Conservation (phyloP, 1,140 invertebrate genomes). For the Drosophila biarmipes region DNA sequence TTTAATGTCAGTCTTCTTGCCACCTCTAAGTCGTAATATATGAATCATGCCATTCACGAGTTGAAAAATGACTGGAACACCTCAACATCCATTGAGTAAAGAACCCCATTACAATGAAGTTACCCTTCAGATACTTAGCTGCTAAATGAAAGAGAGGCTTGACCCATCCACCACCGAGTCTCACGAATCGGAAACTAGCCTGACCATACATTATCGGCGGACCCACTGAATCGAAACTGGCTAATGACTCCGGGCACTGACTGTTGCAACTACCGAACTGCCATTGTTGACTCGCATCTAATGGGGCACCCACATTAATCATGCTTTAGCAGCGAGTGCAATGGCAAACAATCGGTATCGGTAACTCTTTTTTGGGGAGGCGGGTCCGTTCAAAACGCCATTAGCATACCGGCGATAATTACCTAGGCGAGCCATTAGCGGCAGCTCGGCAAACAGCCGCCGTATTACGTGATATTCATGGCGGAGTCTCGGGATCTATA, state of each 20-base stretch:
- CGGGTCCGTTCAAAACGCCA: conserved; percentile 71
- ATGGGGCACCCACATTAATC: conserved; percentile 76
- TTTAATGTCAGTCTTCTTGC: not conserved
- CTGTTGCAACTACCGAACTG: conserved; percentile 72
- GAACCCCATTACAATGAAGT: not conserved
- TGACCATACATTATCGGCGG: conserved; percentile 21
- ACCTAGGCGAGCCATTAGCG: conserved; percentile 69
- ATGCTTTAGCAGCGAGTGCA: conserved; percentile 66
- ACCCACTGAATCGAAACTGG: conserved; percentile 38
- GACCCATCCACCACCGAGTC: conserved; percentile 7
- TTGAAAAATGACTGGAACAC: not conserved
- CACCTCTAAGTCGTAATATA: too few relatives aligned
- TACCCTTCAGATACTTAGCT: not conserved
- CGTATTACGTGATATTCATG: conserved; percentile 74
- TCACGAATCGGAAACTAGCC: conserved; percentile 1
- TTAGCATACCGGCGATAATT: conserved; percentile 79
- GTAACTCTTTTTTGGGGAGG: conserved; percentile 24
- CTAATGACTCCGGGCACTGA: conserved; percentile 61
- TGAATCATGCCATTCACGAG: not conserved
- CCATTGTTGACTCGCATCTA: conserved; percentile 61
- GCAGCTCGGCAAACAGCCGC: conserved; percentile 62
- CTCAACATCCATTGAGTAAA: not conserved
- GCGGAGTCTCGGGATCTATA: conserved; percentile 6
- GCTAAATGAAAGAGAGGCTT: not conserved
- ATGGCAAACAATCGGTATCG: conserved; percentile 55